Evolutionary conservation across 2,113 vertebrate species (phyloP).

Genomic region (Holacanthus passer): DNA sequence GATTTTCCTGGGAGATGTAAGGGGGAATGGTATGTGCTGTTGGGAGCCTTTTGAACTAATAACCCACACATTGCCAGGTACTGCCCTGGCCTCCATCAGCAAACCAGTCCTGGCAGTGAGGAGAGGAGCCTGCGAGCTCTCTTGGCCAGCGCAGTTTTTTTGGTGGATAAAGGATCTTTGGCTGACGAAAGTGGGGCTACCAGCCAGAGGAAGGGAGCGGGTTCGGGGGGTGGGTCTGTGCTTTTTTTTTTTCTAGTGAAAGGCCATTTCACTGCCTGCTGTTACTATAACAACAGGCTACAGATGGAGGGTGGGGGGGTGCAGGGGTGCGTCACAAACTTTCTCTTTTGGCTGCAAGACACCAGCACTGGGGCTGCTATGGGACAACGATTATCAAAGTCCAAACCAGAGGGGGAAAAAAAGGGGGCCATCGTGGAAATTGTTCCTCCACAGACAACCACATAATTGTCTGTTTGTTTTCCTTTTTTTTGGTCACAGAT

Average conservation of each 20-base stretch:
- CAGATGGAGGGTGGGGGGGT: conserved; percentile 59
- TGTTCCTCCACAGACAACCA: conserved; percentile 20
- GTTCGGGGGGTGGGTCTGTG: conserved; percentile 57
- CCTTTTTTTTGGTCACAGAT: conserved; percentile 17
- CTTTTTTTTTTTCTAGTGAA: conserved; percentile 65
- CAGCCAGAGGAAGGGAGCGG: conserved; percentile 71
- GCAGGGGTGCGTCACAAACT: conserved; percentile 78
- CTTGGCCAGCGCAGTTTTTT: conserved; percentile 47
- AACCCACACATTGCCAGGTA: conserved; percentile 42
- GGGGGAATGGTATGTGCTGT: conserved; percentile 31
- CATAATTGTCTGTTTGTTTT: conserved; percentile 55
- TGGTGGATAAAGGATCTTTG: conserved; percentile 67
- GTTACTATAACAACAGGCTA: conserved; percentile 82
- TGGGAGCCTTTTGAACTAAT: conserved; percentile 43
- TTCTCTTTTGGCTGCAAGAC: conserved; percentile 71
- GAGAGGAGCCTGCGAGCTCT: conserved; percentile 46
- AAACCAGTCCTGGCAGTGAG: conserved; percentile 34
- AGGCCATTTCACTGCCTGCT: conserved; percentile 82
- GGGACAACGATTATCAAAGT: conserved; percentile 54
- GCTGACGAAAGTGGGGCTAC: conserved; percentile 73
- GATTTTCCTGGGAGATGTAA: conserved; percentile 29
- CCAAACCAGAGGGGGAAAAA: background rate
- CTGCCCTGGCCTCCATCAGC: conserved; percentile 39
- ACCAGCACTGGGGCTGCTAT: conserved; percentile 34
- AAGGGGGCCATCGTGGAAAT: conserved; percentile 20